These are phyloP conservation scores for Listronotus oregonensis DNA, from an alignment of 1,140 invertebrate genomes.

Conservation along the genomic window DNA sequence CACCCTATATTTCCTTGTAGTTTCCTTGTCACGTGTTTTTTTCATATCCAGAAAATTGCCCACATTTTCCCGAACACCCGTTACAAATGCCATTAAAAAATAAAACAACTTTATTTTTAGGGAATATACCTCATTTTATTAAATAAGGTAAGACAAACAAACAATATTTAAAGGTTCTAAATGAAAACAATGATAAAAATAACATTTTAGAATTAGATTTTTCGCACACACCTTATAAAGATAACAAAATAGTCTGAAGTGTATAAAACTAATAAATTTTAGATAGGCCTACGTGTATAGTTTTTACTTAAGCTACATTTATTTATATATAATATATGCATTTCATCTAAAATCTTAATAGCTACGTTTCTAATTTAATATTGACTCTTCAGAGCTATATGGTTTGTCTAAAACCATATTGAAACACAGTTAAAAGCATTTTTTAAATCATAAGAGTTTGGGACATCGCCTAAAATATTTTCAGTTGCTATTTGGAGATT, in stretches of 20 bases:
- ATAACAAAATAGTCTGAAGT: conserved; percentile 50
- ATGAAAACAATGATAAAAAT: conserved; percentile 37
- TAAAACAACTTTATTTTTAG: background rate
- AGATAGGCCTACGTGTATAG: conserved; percentile 54
- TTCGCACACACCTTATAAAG: conserved; percentile 45
- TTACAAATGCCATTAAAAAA: too few species aligned
- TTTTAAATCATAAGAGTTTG: conserved; percentile 43
- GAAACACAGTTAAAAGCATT: conserved; percentile 48
- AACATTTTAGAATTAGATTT: conserved; percentile 44
- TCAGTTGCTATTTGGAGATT: conserved; percentile 9
- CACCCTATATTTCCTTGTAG: too few species aligned
- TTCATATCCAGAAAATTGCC: too few species aligned
- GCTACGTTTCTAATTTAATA: conserved; percentile 52
- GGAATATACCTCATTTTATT: conserved; percentile 48
- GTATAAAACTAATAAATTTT: conserved; percentile 51
- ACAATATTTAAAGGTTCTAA: conserved; percentile 40
- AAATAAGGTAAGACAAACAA: conserved; percentile 46
- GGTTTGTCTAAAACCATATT: conserved; percentile 43
- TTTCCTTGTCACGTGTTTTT: too few species aligned
- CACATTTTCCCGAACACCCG: too few species aligned
- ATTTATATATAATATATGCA: conserved; percentile 40
- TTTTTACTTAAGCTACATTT: conserved; percentile 51
- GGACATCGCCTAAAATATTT: conserved; percentile 30
- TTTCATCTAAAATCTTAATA: conserved; percentile 44
- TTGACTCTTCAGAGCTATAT: conserved; percentile 53